phyloP scores from a whole-genome alignment of 2,113 vertebrate genomes.

The Ceyx melanurus region DNA sequence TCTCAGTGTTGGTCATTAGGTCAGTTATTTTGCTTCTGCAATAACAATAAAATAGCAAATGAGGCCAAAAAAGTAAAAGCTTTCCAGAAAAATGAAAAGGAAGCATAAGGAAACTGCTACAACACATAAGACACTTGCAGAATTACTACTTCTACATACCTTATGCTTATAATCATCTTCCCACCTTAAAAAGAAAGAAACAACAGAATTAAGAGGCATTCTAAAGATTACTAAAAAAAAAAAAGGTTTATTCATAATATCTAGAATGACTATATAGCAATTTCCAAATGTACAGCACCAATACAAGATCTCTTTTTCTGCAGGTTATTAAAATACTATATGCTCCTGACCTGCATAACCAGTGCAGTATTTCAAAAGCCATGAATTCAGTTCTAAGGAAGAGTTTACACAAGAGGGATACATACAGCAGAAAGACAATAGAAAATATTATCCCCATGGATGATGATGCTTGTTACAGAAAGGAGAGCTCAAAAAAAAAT shows the following conservation, averaged over 20 bases:
- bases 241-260: background rate
- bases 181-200: slow-evolving; percentile 51
- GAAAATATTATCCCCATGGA: background rate
- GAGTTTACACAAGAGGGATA: background rate
- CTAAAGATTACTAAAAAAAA: background rate
- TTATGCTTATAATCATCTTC: slow-evolving; percentile 19
- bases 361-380: background rate
- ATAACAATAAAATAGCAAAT: background rate
- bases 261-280: background rate
- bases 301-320: background rate
- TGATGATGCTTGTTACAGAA: background rate
- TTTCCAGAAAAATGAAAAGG: background rate
- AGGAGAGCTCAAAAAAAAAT: background rate
- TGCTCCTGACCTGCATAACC: background rate
- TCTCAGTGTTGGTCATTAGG: background rate
- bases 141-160: slow-evolving; percentile 33
- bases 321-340: background rate
- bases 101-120: background rate
- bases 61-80: background rate
- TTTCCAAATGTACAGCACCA: background rate
- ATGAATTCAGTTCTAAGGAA: background rate
- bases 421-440: background rate
- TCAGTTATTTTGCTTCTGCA: background rate
- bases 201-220: background rate
- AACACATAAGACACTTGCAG: background rate